These are phyloP conservation scores for Lepidothrix coronata DNA, from an alignment of 2,113 vertebrate species.

Conservation along the genomic window DNA sequence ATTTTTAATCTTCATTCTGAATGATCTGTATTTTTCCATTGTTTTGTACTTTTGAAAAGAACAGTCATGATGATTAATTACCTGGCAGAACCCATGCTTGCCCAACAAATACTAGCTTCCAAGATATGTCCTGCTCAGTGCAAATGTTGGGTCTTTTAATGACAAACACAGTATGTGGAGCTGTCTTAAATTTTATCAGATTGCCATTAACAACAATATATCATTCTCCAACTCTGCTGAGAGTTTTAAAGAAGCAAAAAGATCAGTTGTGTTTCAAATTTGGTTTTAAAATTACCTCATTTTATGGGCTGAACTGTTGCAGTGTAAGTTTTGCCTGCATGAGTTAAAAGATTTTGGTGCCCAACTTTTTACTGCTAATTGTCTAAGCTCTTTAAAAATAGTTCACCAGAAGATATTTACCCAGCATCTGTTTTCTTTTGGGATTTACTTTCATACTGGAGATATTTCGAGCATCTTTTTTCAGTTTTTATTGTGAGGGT, in stretches of 20 bases:
- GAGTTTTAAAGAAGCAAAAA: not conserved
- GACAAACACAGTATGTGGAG: not conserved
- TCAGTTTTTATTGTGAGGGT: not conserved
- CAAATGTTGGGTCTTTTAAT: not conserved
- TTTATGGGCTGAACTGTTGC: not conserved
- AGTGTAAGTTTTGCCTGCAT: not conserved
- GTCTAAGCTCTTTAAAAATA: not conserved
- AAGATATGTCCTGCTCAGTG: not conserved
- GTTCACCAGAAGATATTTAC: not conserved
- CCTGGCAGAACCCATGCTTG: not conserved
- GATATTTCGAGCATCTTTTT: not conserved
- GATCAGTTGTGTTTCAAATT: not conserved
- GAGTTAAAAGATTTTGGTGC: not conserved
- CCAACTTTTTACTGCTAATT: not conserved
- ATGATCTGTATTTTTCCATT: not conserved
- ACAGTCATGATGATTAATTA: not conserved
- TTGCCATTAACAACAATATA: not conserved
- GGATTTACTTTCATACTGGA: not conserved
- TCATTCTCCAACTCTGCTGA: not conserved
- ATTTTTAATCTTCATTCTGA: not conserved
- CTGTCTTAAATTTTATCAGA: not conserved
- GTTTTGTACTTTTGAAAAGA: not conserved
- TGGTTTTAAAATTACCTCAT: not conserved
- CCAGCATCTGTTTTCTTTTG: not conserved
- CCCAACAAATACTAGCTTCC: not conserved